phyloP scores from a whole-genome alignment of 2,888 invertebrate genomes.

The Dicyrtoma fusca region DNA sequence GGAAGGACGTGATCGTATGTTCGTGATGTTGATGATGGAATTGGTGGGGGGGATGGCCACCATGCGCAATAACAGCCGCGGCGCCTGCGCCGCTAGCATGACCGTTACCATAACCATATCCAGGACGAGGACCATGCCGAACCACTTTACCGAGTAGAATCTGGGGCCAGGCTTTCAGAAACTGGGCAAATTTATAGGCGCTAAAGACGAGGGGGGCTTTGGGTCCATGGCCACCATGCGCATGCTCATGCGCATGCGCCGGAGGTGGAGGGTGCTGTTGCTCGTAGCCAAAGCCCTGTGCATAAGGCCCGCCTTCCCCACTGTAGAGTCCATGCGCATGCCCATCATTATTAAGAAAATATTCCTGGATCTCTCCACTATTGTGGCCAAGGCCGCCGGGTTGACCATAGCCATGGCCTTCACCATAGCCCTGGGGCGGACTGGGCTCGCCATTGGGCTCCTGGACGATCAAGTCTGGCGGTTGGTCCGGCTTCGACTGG shows the following conservation, averaged over 20 bases:
- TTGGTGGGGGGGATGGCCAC: neutral
- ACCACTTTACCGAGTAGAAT: neutral
- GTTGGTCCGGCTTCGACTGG: neutral
- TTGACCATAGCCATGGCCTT: too few species aligned
- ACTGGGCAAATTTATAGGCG: slow-evolving; percentile 20
- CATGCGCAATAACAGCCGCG: too few species aligned
- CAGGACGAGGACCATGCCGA: too few species aligned
- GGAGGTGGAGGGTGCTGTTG: neutral
- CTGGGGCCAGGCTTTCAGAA: slow-evolving; percentile 15
- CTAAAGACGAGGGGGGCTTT: neutral
- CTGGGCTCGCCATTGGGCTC: slow-evolving; percentile 7
- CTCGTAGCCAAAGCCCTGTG: neutral
- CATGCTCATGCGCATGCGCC: neutral
- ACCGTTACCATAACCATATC: too few species aligned
- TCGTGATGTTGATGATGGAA: neutral
- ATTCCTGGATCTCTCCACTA: too few species aligned
- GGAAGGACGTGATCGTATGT: neutral
- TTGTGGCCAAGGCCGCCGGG: too few species aligned
- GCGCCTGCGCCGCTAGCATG: too few species aligned
- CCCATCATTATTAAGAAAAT: too few species aligned
- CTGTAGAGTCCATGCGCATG: neutral
- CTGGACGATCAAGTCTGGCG: neutral
- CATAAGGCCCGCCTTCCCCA: neutral
- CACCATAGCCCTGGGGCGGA: too few species aligned
- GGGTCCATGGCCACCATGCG: neutral